Base-by-base conservation (phyloP, 2,888 invertebrate species). In the Drosophila pegasa region DNA sequence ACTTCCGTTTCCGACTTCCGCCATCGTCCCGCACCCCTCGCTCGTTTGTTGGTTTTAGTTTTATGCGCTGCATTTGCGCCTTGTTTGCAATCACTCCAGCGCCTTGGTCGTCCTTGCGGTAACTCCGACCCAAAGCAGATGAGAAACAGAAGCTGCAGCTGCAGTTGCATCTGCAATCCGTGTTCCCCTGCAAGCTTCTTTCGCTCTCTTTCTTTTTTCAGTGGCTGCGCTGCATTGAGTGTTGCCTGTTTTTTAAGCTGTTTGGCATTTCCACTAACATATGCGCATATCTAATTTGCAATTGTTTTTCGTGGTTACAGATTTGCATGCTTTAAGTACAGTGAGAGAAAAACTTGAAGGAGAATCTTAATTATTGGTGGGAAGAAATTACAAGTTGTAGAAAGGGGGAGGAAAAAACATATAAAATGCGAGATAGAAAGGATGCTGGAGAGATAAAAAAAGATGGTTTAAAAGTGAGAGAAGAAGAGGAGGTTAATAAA, bases 211-310 rank as follows among this genome's bases (percentile, higher is more conserved):
- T 9, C 29, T 3, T 48, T 37, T 55, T 27, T 54, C 22, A 40
- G 22, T 35, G 60, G 41, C 2, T 43, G n/a, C 25, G 33, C 45
- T 48, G 62, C 63, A 50, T 48, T 50, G 52, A 57, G 58, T 57
- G 51, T 33, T 63, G 51, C 45, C 57, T 69, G 56, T 59, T 70
- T 70, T 73, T 71, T 71, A 71, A 69, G 59, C 67, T 77, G 65
- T 69, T 75, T 67, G 82, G 60, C 59, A 70, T 71, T 63, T 75
- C 59, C 55, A 62, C 74, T 75, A 88, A 83, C 88, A 83, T 86
- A 86, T 86, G 80, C 78, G 71, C 87, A 86, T 86, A 80, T 80
- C 64, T 80, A 88, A 88, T 74, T 78, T 69, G 68, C 68, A 86
- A 78, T 86, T 88, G 78, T 83, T 82, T 82, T 86, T 75, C 60